A percentile compares a stretch with the other conserved stretches of the same genome.
Evolutionary conservation across 2,797 vertebrate genomes (phyloP).

Genomic region (Triplophysa yarkandensis): DNA sequence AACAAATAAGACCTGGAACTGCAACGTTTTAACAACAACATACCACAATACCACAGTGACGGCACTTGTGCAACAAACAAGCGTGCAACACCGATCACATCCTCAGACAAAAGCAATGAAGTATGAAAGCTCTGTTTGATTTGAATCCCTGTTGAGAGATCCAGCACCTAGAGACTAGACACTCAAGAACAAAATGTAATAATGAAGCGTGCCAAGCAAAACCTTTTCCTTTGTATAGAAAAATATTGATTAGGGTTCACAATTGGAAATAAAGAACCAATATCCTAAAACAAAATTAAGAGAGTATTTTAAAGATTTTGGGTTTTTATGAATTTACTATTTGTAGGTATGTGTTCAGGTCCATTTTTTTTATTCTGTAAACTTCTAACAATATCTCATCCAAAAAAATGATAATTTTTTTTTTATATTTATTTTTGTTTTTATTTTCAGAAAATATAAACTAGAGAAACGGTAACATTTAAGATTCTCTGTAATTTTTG

Average conservation of each 20-base stretch:
- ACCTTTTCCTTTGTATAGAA: background rate
- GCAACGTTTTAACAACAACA: conserved; percentile 13
- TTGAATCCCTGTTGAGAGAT: conserved; percentile 25
- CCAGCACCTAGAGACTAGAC: conserved; percentile 12
- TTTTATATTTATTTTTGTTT: too few species aligned
- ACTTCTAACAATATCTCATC: too few species aligned
- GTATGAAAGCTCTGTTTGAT: conserved; percentile 15
- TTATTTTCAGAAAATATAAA: too few species aligned
- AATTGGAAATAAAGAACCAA: too few species aligned
- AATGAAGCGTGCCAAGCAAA: background rate
- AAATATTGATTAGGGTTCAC: background rate
- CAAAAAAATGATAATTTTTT: too few species aligned
- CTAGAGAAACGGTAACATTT: too few species aligned
- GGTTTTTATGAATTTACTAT: too few species aligned
- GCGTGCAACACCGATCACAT: conserved; percentile 11
- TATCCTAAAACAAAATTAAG: too few species aligned
- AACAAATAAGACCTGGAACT: conserved; percentile 4
- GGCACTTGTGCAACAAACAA: background rate
- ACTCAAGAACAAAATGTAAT: conserved; percentile 17
- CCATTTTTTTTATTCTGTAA: too few species aligned
- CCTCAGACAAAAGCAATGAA: conserved; percentile 15
- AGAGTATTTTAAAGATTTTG: too few species aligned
- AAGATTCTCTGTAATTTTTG: too few species aligned
- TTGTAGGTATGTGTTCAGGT: too few species aligned
- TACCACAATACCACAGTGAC: conserved; percentile 3